Conservation (phyloP, 1,140 invertebrate genomes). For the Drosophila obscura region DNA sequence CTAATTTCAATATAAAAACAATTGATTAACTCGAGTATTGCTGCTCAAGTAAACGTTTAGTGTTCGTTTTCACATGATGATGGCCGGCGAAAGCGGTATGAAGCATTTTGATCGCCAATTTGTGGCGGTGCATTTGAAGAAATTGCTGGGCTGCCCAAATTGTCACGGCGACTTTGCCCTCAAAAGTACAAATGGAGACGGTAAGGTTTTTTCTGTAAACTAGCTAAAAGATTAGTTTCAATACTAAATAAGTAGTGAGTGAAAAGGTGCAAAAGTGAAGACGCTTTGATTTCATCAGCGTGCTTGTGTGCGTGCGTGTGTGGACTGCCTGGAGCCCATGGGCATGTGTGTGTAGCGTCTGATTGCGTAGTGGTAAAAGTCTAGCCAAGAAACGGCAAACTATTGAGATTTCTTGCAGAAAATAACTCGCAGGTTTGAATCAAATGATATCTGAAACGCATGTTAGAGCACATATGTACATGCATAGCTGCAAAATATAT, state of each 20-base stretch:
- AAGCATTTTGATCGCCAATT: constrained; percentile 70
- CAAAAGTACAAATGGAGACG: not conserved
- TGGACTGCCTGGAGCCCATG: not conserved
- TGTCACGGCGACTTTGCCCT: constrained; percentile 38
- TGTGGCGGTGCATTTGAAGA: constrained; percentile 55
- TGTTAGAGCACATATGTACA: not conserved
- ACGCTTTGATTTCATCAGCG: not conserved
- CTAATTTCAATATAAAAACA: no score
- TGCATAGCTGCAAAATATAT: no score
- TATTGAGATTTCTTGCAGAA: no score
- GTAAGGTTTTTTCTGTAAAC: constrained; percentile 8
- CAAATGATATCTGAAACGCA: not conserved
- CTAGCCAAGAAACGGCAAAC: not conserved
- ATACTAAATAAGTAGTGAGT: not conserved
- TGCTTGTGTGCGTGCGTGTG: not conserved
- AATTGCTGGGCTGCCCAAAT: constrained; percentile 56
- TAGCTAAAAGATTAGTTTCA: not conserved
- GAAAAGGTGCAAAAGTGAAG: not conserved
- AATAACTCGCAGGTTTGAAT: not conserved
- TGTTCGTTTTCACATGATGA: constrained; percentile 7
- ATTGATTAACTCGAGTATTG: not conserved
- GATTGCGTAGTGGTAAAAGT: constrained; percentile 10
- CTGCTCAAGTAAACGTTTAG: not conserved
- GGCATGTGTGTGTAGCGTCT: not conserved
- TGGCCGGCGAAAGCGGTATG: constrained; percentile 29